Evolutionary conservation across 2,797 vertebrate genomes (phyloP).

Genomic region (Eulemur rubriventer): DNA sequence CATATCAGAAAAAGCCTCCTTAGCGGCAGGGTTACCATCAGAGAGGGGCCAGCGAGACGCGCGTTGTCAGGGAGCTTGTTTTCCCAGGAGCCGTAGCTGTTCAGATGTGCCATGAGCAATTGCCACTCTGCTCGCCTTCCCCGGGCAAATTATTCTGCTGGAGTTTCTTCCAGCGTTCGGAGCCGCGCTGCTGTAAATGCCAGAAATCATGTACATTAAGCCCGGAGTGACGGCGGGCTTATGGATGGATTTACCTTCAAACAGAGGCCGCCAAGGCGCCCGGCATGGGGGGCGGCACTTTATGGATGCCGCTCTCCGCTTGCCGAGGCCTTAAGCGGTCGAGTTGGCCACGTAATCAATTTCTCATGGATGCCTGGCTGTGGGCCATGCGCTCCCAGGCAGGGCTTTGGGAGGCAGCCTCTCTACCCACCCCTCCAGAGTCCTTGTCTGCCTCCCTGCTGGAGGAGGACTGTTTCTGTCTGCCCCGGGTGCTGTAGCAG

Average conservation of each 20-base stretch:
- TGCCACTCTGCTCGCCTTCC: slow-evolving; percentile 37
- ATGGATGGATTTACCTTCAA: slow-evolving; percentile 80
- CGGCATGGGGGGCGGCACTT: slow-evolving; percentile 56
- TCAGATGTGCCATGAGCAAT: slow-evolving; percentile 73
- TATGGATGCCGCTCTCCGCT: slow-evolving; percentile 50
- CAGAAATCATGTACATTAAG: slow-evolving; percentile 80
- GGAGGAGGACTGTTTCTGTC: neutral
- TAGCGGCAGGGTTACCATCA: neutral
- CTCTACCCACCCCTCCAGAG: neutral
- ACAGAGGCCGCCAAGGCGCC: slow-evolving; percentile 68
- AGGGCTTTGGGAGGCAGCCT: neutral
- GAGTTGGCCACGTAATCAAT: slow-evolving; percentile 66
- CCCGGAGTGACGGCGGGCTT: slow-evolving; percentile 74
- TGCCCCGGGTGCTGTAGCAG: neutral
- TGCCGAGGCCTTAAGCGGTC: slow-evolving; percentile 63
- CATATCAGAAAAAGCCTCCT: neutral
- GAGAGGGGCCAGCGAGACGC: neutral
- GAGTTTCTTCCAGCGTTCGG: slow-evolving; percentile 69
- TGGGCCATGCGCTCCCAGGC: slow-evolving; percentile 38
- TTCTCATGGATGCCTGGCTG: slow-evolving; percentile 65
- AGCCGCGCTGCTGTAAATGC: slow-evolving; percentile 74
- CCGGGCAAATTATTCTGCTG: slow-evolving; percentile 70
- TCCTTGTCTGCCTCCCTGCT: neutral
- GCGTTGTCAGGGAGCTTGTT: slow-evolving; percentile 58
- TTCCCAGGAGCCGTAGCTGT: slow-evolving; percentile 53